Evolutionary conservation across 2,888 invertebrate genomes (phyloP), one percentile per base, ranked within the genome.

Genomic region (Cryptus viduatorius): DNA sequence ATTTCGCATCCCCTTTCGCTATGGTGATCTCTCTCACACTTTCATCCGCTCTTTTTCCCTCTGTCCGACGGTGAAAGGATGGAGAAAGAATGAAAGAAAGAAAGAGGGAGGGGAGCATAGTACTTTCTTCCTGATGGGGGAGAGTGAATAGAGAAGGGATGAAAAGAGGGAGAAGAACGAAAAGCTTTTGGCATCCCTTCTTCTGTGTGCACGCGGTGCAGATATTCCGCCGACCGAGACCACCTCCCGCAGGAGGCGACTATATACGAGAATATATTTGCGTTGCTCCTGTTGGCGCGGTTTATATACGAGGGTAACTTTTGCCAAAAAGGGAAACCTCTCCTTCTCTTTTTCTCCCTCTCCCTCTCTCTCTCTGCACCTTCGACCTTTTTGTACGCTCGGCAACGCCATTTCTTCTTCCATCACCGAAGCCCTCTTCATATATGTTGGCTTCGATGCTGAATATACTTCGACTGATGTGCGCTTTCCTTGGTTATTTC

Each of bases 381-480:
- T 72, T 83, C 86, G 64, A 69, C 56, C 72, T 84, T 85, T 83
- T 81, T 86, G 85, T 87, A 86, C 84, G 68, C 82, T 81, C 78
- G 79, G 73, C 68, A 82, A 78, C 73, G 84, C 80, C 84, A 81
- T 81, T 84, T 80, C 78, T 84, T 78, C 56, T 59, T 84, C 61
- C 73, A 81, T 69, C 72, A 44, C 61, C 24, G 59, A 50, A 67
- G 46, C 31, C n/a, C 31, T 16, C 59, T 69, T 44, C 42, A 75
- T 53, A 37, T 72, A 72, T 76, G 79, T 83, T 77, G 78, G 61
- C 16, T 65, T 19, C 68, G 95, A 95, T 7, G 95, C 16, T 56
- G 64, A 79, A 72, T 67, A 72, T 67, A 72, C 61, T 67, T 59
- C 29, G 61, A 73, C 64, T 19, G 37, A 53, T 53, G 16, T 19